These are phyloP conservation scores for Okapia johnstoni DNA, from an alignment of 2,113 vertebrate genomes.

Conservation along the genomic window DNA sequence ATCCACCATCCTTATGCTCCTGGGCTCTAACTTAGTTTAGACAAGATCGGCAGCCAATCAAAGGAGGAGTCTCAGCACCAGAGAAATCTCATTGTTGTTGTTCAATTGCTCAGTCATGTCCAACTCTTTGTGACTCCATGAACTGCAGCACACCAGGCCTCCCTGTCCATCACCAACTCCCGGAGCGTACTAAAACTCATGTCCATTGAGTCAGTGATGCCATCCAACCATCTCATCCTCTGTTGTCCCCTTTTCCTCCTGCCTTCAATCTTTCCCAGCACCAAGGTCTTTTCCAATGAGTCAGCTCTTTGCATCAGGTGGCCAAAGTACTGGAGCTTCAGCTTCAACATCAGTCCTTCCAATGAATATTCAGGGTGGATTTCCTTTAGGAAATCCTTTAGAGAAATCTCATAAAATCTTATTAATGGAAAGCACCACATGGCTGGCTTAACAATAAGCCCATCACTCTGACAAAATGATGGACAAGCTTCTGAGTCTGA, in stretches of 20 bases:
- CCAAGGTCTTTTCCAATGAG: background rate
- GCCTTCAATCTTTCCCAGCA: background rate
- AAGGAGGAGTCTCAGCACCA: background rate
- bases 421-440: background rate
- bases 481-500: background rate
- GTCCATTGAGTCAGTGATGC: background rate
- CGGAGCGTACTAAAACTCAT: background rate
- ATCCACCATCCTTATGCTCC: background rate
- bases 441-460: background rate
- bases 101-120: background rate
- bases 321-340: background rate
- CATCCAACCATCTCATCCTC: background rate
- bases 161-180: background rate
- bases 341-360: background rate
- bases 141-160: background rate
- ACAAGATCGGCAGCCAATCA: background rate
- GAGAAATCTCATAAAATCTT: slow-evolving; percentile 12
- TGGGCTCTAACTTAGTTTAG: background rate
- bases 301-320: background rate
- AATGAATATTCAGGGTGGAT: background rate
- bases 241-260: background rate
- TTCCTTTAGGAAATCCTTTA: background rate
- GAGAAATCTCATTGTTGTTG: background rate
- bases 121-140: background rate
- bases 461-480: background rate